Base-by-base conservation (phyloP, 2,888 invertebrate genomes). In the Noctua janthina region DNA sequence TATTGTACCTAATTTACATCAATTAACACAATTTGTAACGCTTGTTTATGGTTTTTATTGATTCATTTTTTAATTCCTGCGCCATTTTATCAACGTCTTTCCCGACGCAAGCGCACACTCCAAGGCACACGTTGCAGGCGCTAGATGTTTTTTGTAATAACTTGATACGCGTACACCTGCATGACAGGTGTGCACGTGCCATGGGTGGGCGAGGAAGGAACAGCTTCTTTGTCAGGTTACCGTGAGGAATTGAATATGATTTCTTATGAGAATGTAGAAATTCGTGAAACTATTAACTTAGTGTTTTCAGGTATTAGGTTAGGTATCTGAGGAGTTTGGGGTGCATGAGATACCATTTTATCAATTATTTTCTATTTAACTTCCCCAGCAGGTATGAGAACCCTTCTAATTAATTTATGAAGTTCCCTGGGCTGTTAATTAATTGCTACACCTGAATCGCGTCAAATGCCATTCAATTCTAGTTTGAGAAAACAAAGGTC, bases 151-250 rank as follows among this genome's bases (percentile, higher is more conserved):
- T 90, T 87, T 90, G 73, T 87, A 72, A 79, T 74, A 86, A 89
- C 74, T 59, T 67, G 79, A 89, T 84, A 91, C 75, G 73, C 43
- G 74, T 69, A 59, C 92, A 92, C 91, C 93, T 92, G 92, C 87
- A 67, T 15, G 84, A 81, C 92, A 92, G 92, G 89, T 92, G 92
- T 56, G 84, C 88, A 79, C 89, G 91, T 88, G 90, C 86, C 85
- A 76, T 68, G 73, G 82, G 76, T 78, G 78, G 82, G 62, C 87
- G 76, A 54, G 35, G 74, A 70, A 81, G 62, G 62, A 78, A 69
- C 51, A 78, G 59, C 87, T 81, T 77, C 81, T 75, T 71, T 73
- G 81, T 62, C 49, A 67, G 54, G 13, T 23, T 54, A n/a, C 15
- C 11, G 3, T 49, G 29, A 74, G 39, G 23, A 49, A 59, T 59